These are phyloP conservation scores for Ellobius talpinus DNA, from an alignment of 2,113 vertebrate species.

Conservation along the genomic window DNA sequence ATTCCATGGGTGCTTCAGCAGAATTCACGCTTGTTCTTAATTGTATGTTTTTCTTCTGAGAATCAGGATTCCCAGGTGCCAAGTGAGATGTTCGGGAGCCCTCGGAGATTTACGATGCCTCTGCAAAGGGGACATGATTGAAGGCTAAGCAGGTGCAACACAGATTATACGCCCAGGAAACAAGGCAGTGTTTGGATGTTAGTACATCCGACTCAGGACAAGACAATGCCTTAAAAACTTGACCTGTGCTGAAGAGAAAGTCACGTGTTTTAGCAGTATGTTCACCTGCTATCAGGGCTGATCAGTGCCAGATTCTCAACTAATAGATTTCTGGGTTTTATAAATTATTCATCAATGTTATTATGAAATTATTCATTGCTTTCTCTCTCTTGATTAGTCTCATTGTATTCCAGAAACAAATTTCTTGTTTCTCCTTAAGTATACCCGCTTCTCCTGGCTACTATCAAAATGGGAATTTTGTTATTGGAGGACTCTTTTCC, in stretches of 20 bases:
- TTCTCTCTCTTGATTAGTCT: not conserved
- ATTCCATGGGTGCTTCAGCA: not conserved
- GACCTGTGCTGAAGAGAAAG: not conserved
- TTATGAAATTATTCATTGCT: not conserved
- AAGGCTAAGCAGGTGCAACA: not conserved
- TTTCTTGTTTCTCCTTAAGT: not conserved
- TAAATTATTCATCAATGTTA: not conserved
- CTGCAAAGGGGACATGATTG: not conserved
- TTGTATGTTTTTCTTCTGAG: not conserved
- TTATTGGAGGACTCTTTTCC: not conserved
- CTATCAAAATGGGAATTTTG: not conserved
- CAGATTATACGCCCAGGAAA: not conserved
- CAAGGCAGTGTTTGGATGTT: not conserved
- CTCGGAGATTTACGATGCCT: not conserved
- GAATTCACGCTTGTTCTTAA: not conserved
- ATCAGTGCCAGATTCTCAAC: not conserved
- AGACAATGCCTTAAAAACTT: not conserved
- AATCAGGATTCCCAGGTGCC: not conserved
- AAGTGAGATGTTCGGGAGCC: not conserved
- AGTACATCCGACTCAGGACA: not conserved
- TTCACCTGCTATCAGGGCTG: not conserved
- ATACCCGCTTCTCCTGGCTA: not conserved
- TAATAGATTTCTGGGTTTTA: not conserved
- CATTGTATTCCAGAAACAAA: not conserved
- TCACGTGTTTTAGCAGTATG: not conserved